Evolutionary conservation across 2,113 vertebrate species (phyloP).

Genomic region (Ptyas mucosa): DNA sequence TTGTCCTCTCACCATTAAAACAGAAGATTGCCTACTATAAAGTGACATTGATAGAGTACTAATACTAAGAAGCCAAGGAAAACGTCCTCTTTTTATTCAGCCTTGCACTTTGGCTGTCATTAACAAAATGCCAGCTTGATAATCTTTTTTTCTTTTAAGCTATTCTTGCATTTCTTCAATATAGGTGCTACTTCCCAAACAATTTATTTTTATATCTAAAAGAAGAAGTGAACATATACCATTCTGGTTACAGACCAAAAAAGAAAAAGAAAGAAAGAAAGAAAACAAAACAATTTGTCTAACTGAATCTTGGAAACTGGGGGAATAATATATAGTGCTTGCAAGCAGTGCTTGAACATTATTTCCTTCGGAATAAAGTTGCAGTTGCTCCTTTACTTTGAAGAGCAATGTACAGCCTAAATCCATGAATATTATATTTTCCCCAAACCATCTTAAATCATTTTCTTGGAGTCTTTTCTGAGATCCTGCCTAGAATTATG

Average conservation of each 20-base stretch:
- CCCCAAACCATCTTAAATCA: background rate
- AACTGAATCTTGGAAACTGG: background rate
- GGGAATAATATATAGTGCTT: background rate
- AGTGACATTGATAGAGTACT: background rate
- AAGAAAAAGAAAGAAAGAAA: background rate
- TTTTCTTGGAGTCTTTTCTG: background rate
- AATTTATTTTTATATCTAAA: background rate
- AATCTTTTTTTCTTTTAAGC: background rate
- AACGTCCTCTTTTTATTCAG: background rate
- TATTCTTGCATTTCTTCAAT: background rate
- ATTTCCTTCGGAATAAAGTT: background rate
- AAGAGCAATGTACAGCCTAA: background rate
- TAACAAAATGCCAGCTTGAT: background rate
- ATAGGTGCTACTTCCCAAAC: background rate
- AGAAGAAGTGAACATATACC: fast-evolving
- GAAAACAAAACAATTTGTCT: background rate
- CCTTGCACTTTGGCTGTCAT: background rate
- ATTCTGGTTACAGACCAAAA: background rate
- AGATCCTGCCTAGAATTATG: background rate
- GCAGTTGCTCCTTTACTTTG: background rate
- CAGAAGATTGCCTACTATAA: background rate
- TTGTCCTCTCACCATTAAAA: background rate
- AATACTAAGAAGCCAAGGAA: background rate
- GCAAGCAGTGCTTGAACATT: background rate
- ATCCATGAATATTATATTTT: background rate